Percentiles rank a stretch among this genome's conserved stretches.
These are phyloP conservation scores for Polia nebulosa DNA, from an alignment of 2,888 invertebrate species.

Conservation along the genomic window DNA sequence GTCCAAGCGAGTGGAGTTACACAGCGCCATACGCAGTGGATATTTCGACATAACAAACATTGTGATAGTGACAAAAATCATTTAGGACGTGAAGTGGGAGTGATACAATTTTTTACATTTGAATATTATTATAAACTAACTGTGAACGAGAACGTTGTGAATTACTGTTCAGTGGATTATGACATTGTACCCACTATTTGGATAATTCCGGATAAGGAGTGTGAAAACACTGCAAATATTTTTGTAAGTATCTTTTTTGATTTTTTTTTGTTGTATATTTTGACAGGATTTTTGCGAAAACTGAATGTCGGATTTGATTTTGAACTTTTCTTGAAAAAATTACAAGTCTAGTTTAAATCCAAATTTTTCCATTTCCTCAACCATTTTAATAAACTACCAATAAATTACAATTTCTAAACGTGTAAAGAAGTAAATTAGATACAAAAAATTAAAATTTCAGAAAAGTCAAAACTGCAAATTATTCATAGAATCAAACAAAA, in stretches of 20 bases:
- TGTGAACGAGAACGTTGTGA: conserved; percentile 80
- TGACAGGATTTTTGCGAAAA: conserved; percentile 40
- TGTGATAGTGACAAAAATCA: conserved; percentile 87
- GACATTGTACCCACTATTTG: conserved; percentile 87
- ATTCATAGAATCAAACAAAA: conserved; percentile 29
- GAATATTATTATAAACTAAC: conserved; percentile 74
- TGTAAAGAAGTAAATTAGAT: neutral
- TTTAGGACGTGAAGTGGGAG: conserved; percentile 89
- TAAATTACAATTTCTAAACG: neutral
- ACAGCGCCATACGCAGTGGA: conserved; percentile 82
- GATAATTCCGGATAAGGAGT: conserved; percentile 89
- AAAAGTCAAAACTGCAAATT: conserved; percentile 7
- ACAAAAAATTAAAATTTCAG: neutral
- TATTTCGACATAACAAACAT: conserved; percentile 89
- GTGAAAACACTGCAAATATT: conserved; percentile 88
- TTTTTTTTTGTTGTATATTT: conserved; percentile 54
- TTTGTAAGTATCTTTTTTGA: conserved; percentile 85
- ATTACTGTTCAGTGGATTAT: conserved; percentile 84
- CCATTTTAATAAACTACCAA: neutral
- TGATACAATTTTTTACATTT: conserved; percentile 77
- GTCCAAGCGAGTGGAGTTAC: conserved; percentile 79
- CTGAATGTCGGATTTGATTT: conserved; percentile 18
- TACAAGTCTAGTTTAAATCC: conserved; percentile 28
- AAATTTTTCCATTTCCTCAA: conserved; percentile 2
- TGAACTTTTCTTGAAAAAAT: conserved; percentile 6